Conservation (phyloP, 2,113 vertebrate genomes). For the Zapornia atra region DNA sequence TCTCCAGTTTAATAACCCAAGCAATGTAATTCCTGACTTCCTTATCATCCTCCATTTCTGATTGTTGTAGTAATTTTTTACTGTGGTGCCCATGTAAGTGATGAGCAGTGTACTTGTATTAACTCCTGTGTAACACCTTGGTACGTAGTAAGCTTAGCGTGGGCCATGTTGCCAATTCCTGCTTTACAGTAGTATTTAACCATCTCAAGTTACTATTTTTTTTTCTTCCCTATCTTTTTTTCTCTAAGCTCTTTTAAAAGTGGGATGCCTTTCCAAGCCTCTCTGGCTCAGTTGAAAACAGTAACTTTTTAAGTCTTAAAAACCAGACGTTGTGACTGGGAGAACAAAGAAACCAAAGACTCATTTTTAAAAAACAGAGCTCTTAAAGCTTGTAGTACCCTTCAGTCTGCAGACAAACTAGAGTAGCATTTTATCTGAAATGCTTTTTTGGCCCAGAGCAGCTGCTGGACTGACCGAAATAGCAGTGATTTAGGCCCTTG, state of each 20-base stretch:
- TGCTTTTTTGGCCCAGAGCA: background rate
- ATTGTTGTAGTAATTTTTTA: background rate
- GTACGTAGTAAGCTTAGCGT: background rate
- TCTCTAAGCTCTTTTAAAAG: background rate
- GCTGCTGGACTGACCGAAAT: background rate
- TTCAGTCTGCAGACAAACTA: background rate
- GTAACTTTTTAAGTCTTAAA: background rate
- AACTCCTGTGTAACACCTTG: background rate
- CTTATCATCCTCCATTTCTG: background rate
- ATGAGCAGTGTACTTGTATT: background rate
- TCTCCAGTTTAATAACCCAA: background rate
- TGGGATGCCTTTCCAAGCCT: background rate
- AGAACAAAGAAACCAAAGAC: background rate
- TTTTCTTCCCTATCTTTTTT: background rate
- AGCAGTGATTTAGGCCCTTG: background rate
- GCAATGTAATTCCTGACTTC: background rate
- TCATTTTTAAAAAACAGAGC: background rate
- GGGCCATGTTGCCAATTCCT: background rate
- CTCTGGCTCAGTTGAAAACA: background rate
- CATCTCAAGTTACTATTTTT: background rate
- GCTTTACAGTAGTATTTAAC: background rate
- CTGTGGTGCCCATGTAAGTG: background rate
- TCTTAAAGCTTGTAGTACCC: background rate
- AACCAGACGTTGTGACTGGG: background rate
- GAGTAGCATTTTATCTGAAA: background rate